Evolutionary conservation across 2,888 invertebrate genomes (phyloP).

Genomic region (Leptinotarsa juncta): DNA sequence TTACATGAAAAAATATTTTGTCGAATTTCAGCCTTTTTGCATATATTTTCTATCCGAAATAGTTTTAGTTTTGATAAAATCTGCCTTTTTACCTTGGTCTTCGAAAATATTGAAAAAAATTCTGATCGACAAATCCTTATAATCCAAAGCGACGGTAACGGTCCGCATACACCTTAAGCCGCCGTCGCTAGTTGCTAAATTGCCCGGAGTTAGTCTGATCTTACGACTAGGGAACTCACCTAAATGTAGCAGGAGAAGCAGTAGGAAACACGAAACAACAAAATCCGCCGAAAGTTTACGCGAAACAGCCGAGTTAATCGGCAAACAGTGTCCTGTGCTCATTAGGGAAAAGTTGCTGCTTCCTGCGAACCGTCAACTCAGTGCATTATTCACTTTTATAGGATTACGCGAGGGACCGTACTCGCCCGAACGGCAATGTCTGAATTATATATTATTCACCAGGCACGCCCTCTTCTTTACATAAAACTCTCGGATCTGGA

Average conservation of each 20-base stretch:
- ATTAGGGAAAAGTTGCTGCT: constrained; percentile 39
- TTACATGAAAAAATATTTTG: too few species aligned
- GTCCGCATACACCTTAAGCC: not conserved
- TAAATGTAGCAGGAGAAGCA: constrained; percentile 39
- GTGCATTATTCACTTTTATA: constrained; percentile 47
- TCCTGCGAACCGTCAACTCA: constrained; percentile 39
- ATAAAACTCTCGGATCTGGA: constrained; percentile 17
- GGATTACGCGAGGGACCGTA: constrained; percentile 33
- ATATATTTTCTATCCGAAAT: too few species aligned
- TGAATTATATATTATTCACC: constrained; percentile 42
- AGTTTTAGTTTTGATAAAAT: not conserved
- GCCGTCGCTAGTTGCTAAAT: constrained; percentile 2
- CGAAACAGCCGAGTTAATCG: constrained; percentile 43
- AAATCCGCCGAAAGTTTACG: constrained; percentile 34
- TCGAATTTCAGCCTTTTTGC: too few species aligned
- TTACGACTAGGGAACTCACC: constrained; percentile 36
- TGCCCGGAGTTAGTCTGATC: not conserved
- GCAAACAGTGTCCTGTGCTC: constrained; percentile 45
- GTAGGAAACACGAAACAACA: constrained; percentile 41
- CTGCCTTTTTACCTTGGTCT: not conserved
- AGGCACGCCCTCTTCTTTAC: constrained; percentile 12
- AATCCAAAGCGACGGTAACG: not conserved
- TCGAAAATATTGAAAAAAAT: not conserved
- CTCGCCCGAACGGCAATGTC: constrained; percentile 23
- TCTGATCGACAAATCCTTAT: not conserved